These are phyloP conservation scores for Papilio polyxenes DNA, from an alignment of 1,140 invertebrate genomes.

Conservation along the genomic window DNA sequence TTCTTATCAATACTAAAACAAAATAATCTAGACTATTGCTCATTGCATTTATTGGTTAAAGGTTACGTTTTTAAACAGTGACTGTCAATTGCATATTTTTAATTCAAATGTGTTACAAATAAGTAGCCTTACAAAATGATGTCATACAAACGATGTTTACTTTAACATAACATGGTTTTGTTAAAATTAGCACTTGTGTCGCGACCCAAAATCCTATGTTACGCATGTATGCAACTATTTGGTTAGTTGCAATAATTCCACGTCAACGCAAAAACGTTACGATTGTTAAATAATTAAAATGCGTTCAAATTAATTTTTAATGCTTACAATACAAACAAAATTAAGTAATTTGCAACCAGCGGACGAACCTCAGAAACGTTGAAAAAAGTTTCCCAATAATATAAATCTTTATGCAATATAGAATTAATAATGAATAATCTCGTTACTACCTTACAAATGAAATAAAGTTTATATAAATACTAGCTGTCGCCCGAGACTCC, in stretches of 20 bases:
- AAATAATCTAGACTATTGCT: not conserved
- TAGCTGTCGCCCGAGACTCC: too few relatives aligned
- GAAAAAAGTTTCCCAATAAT: not conserved
- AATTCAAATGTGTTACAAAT: not conserved
- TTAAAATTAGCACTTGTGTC: not conserved
- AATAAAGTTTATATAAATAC: too few relatives aligned
- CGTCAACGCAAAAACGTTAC: not conserved
- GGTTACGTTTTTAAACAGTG: not conserved
- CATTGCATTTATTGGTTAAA: not conserved
- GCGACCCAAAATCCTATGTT: not conserved
- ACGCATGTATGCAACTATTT: constrained; percentile 1
- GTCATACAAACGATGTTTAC: constrained; percentile 12
- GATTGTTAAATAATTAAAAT: constrained; percentile 21
- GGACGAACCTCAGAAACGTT: not conserved
- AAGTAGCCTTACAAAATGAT: not conserved
- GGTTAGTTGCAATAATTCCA: not conserved
- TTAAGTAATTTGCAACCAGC: not conserved
- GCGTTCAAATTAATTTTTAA: not conserved
- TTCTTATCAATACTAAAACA: too few relatives aligned
- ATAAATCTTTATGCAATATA: not conserved
- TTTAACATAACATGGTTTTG: not conserved
- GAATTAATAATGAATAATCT: not conserved
- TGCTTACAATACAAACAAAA: constrained; percentile 5
- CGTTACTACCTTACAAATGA: not conserved
- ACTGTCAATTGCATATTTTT: not conserved